Base-by-base conservation (phyloP, 2,888 invertebrate genomes). In the Falcaria lacertinaria region DNA sequence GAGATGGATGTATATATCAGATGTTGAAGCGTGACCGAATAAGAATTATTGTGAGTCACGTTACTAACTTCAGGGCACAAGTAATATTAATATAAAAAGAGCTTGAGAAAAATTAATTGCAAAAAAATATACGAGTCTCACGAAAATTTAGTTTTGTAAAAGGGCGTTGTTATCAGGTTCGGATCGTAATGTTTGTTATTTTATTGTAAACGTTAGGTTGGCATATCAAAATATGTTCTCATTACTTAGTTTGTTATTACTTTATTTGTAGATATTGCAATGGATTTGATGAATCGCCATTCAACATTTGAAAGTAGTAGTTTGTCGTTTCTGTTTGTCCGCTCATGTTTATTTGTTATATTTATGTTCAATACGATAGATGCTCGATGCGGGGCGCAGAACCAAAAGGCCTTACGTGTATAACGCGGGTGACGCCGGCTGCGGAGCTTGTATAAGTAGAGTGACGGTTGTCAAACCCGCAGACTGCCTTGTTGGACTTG, bases 401-500 rank as follows among this genome's bases (percentile, higher is more conserved):
- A 64, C 59, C 61, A 50, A 65, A 70, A 64, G 70, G 78, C 80
- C 76, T 76, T 78, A 77, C 54, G 62, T 65, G 66, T 60, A 44
- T 57, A 50, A 69, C 71, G 74, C 71, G 74, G 71, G 71, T 50
- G 66, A 64, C 56, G 56, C 74, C 74, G 67, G 66, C 63, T 70
- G 70, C 61, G 53, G 75, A 73, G 77, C 81, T 79, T 79, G 74
- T 71, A 55, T 69, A 63, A 65, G 51, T 54, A 52, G 45, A 50
- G 46, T 44, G 60, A 61, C 57, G 64, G 66, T 67, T 51, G 67
- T 63, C 66, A 69, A 63, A 68, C 69, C 77, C 74, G 73, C 76
- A 69, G 74, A 77, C 78, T 81, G 85, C 80, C 81, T 83, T 81
- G 77, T 76, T 79, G 85, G 84, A 82, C 76, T 57, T 56, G 80